Evolutionary conservation across 2,888 invertebrate species (phyloP).

Genomic region (Nasonovia ribisnigri): DNA sequence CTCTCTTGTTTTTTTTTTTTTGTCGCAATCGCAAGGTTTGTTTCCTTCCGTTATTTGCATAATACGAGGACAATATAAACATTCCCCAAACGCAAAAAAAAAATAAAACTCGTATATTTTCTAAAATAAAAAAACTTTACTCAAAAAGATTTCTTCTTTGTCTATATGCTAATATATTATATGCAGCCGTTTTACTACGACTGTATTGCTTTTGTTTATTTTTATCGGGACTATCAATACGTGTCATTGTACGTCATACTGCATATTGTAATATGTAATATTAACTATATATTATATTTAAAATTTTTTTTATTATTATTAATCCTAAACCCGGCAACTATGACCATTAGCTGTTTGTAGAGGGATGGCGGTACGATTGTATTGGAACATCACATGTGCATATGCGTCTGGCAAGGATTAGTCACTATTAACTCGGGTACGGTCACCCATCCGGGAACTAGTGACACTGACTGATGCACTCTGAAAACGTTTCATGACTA

Average conservation of each 20-base stretch:
- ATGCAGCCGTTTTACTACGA: not conserved
- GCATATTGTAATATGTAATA: not conserved
- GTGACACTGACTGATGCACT: no score
- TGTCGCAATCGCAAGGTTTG: slow-evolving; percentile 34
- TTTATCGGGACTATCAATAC: not conserved
- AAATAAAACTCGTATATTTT: slow-evolving; percentile 11
- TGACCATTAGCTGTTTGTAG: not conserved
- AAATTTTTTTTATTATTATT: no score
- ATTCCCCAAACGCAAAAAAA: slow-evolving; percentile 10
- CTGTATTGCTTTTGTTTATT: not conserved
- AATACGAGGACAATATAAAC: slow-evolving; percentile 46
- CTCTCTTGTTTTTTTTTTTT: not conserved
- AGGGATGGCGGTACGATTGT: no score
- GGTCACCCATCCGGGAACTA: no score
- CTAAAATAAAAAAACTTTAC: slow-evolving; percentile 26
- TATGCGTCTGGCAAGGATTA: no score
- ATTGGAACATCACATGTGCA: no score
- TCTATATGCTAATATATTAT: not conserved
- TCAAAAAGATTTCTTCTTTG: slow-evolving; percentile 28
- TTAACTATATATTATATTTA: not conserved
- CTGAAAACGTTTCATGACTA: no score
- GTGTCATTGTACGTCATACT: not conserved
- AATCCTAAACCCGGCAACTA: no score
- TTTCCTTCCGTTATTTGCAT: slow-evolving; percentile 59
- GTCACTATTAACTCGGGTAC: no score